Evolutionary conservation across 2,113 vertebrate species (phyloP).

Genomic region (Genyomyrus donnyi): DNA sequence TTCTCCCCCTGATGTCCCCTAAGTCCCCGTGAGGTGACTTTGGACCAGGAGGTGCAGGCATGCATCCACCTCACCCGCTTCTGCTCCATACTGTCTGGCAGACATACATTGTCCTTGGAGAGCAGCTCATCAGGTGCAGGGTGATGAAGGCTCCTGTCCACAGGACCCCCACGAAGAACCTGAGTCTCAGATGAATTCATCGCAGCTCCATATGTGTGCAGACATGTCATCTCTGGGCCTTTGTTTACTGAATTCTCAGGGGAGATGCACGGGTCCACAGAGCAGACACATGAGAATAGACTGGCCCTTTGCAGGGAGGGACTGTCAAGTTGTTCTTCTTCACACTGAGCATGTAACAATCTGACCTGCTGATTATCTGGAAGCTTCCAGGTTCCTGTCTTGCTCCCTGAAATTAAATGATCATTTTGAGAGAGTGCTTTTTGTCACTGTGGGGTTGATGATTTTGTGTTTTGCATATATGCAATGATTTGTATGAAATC

Average conservation of each 20-base stretch:
- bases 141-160: not conserved
- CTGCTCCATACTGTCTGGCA: constrained; percentile 59
- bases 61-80: constrained; percentile 76
- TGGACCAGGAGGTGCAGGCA: constrained; percentile 68
- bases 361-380: not conserved
- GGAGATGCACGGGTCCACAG: not conserved
- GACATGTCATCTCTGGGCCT: not conserved
- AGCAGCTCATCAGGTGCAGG: not conserved
- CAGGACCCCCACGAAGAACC: not conserved
- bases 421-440: not conserved
- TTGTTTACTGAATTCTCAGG: not conserved
- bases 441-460: not conserved
- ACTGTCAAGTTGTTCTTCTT: not conserved
- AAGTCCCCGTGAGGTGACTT: constrained; percentile 59
- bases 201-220: not conserved
- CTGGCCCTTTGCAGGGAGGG: not conserved
- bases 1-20: constrained; percentile 49
- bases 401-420: not conserved
- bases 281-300: not conserved
- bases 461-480: not conserved
- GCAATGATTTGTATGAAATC: not conserved
- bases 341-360: not conserved
- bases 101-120: not conserved
- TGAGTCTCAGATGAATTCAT: not conserved
- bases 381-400: not conserved